Evolutionary conservation across 2,888 invertebrate species (phyloP).

Genomic region (Molorchus minor): DNA sequence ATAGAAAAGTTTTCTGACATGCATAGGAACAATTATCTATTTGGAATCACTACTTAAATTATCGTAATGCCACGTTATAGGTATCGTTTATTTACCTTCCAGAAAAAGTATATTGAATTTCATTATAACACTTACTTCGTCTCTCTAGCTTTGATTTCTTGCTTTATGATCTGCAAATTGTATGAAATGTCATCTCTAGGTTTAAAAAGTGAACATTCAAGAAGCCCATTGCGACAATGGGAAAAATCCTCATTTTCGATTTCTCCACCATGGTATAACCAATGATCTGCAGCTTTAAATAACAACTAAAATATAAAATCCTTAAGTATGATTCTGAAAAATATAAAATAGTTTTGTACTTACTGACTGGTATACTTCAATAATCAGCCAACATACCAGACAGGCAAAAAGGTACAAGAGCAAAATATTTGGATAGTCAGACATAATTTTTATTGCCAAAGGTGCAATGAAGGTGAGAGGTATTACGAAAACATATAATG

Average conservation of each 20-base stretch:
- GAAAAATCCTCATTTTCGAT: slow-evolving; percentile 17
- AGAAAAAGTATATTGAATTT: not conserved
- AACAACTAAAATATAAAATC: slow-evolving; percentile 39
- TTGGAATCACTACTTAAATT: too few relatives aligned
- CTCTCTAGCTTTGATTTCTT: slow-evolving; percentile 43
- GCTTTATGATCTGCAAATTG: slow-evolving; percentile 38
- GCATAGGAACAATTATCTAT: too few relatives aligned
- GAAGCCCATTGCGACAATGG: slow-evolving; percentile 32
- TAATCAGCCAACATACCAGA: slow-evolving; percentile 38
- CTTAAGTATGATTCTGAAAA: slow-evolving; percentile 4
- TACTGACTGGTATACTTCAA: slow-evolving; percentile 46
- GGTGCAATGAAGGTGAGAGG: slow-evolving; percentile 42
- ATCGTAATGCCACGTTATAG: too few relatives aligned
- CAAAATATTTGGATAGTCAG: slow-evolving; percentile 34
- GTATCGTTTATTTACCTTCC: too few relatives aligned
- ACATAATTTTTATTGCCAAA: slow-evolving; percentile 34
- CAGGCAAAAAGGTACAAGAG: slow-evolving; percentile 33
- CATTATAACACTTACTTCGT: slow-evolving; percentile 40
- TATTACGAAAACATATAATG: slow-evolving; percentile 38
- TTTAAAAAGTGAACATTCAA: slow-evolving; percentile 47
- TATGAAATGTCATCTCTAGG: slow-evolving; percentile 44
- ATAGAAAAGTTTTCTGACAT: too few relatives aligned
- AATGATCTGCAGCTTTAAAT: slow-evolving; percentile 40
- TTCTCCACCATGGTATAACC: slow-evolving; percentile 39
- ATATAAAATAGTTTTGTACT: slow-evolving; percentile 22